Conservation (phyloP, 2,797 vertebrate genomes). For the Australoheros facetus region DNA sequence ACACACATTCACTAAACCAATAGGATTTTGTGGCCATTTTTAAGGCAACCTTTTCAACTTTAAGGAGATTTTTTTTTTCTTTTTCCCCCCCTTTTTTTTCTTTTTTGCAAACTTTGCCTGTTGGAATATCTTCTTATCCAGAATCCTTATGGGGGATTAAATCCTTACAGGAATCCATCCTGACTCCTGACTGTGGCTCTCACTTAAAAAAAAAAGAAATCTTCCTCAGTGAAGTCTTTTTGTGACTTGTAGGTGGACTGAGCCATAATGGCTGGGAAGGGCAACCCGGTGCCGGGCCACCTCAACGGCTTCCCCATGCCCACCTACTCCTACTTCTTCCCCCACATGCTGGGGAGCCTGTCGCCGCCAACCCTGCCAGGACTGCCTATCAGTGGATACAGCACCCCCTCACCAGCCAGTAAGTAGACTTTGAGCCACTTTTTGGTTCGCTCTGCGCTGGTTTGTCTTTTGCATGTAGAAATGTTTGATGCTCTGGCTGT, state of each 20-base stretch:
- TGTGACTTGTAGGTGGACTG: conserved; percentile 55
- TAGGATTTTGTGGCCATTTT: conserved; percentile 41
- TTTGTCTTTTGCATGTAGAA: background rate
- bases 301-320: conserved; percentile 92
- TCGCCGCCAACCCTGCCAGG: conserved; percentile 89
- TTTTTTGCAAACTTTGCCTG: background rate
- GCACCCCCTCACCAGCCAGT: conserved; percentile 96
- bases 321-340: conserved; percentile 96
- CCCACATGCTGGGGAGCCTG: conserved; percentile 92
- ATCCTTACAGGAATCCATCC: conserved; percentile 37
- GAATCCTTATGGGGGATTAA: conserved; percentile 72
- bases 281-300: conserved; percentile 91
- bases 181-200: conserved; percentile 34
- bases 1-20: conserved; percentile 43
- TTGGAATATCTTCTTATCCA: conserved; percentile 59
- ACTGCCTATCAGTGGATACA: conserved; percentile 94
- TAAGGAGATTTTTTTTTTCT: conserved; percentile 19
- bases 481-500: background rate
- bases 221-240: conserved; percentile 12
- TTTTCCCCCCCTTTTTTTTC: background rate
- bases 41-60: conserved; percentile 23
- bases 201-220: background rate
- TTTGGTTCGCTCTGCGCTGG: background rate
- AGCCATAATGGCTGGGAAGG: conserved; percentile 93
- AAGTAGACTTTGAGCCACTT: conserved; percentile 75